Conservation (phyloP, 1,140 invertebrate genomes). For the Eumaeus atala region DNA sequence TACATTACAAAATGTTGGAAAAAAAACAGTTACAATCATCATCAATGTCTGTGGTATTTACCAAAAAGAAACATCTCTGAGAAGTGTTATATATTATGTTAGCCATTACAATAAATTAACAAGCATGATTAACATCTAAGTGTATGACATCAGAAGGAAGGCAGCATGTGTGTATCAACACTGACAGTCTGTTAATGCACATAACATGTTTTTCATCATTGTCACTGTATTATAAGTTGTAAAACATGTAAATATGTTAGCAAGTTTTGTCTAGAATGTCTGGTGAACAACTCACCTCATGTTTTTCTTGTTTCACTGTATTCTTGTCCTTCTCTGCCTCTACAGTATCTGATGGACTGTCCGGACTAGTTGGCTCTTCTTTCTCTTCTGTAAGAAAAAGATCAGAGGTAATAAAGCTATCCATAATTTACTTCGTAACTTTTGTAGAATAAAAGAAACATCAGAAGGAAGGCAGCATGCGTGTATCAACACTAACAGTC, state of each 20-base stretch:
- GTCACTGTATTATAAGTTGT: constrained; percentile 8
- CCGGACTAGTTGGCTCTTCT: constrained; percentile 43
- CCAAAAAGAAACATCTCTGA: no score
- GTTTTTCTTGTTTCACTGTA: constrained; percentile 53
- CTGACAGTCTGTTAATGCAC: constrained; percentile 37
- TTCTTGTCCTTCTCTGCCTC: constrained; percentile 35
- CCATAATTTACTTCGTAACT: neutral
- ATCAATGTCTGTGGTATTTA: no score
- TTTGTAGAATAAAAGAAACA: constrained; percentile 7
- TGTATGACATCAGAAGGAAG: constrained; percentile 10
- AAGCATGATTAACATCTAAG: neutral
- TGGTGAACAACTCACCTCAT: constrained; percentile 33
- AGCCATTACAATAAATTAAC: no score
- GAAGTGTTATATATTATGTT: no score
- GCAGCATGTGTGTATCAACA: constrained; percentile 57
- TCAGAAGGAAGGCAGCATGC: constrained; percentile 62
- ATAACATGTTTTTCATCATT: constrained; percentile 41
- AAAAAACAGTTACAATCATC: no score
- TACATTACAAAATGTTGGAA: no score
- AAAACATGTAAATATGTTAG: neutral
- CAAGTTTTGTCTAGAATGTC: no score
- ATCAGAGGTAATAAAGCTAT: neutral
- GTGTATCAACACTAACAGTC: constrained; percentile 43
- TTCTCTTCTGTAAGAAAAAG: constrained; percentile 46
- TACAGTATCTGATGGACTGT: constrained; percentile 32